phyloP scores from a whole-genome alignment of 2,797 vertebrate genomes.

The Dipus sagitta region DNA sequence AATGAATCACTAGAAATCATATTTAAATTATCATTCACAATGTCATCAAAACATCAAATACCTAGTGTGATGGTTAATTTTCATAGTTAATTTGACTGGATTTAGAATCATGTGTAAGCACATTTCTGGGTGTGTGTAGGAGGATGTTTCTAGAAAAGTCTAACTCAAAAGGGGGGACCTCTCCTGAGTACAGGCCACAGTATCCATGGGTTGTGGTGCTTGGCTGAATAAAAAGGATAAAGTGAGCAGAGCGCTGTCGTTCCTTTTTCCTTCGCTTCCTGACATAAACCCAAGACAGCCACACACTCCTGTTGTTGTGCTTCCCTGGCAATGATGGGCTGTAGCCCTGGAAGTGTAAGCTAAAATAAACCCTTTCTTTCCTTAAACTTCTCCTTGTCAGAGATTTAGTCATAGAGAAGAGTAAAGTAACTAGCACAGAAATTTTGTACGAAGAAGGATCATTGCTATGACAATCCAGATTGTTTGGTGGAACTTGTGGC shows the following conservation, averaged over 20 bases:
- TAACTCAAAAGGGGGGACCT: not conserved
- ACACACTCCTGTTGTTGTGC: not conserved
- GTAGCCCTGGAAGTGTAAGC: not conserved
- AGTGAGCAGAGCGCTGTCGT: not conserved
- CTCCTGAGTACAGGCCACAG: not conserved
- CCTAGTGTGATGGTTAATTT: not conserved
- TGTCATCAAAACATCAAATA: not conserved
- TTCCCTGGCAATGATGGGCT: not conserved
- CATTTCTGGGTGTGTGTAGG: not conserved
- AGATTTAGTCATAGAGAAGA: not conserved
- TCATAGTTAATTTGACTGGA: not conserved
- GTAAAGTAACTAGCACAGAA: too few relatives aligned
- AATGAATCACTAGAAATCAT: not conserved
- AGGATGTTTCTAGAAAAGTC: not conserved
- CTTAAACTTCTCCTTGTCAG: too few relatives aligned
- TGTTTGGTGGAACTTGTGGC: too few relatives aligned
- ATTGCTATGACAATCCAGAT: too few relatives aligned
- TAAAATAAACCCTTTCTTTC: not conserved
- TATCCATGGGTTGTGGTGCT: not conserved
- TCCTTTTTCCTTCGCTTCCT: too few relatives aligned
- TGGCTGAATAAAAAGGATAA: not conserved
- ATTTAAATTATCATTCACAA: not conserved
- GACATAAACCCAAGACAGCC: not conserved
- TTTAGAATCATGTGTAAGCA: not conserved
- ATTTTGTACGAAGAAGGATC: too few relatives aligned